Base-by-base conservation (phyloP, 1,140 invertebrate species). In the Phortica variegata region DNA sequence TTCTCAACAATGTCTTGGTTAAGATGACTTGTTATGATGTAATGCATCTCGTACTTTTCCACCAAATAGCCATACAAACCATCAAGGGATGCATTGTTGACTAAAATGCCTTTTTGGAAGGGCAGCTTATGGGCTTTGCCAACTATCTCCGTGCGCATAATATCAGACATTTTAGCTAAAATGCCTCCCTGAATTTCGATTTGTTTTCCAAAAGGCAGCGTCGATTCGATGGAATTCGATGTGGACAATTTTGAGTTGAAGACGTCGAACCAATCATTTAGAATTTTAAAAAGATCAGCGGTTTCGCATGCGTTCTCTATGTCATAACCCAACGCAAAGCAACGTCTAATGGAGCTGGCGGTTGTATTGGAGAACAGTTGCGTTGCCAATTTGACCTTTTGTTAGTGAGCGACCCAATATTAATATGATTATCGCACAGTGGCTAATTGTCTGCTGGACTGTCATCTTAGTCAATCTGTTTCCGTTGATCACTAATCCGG, bases 1-100 rank as follows among this genome's bases (percentile, higher is more conserved):
- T 44, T 23, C 37, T 44, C 48, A 4, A 50, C 10, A 1, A 39
- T 7, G 21, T 50, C 48, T 20, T 50, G 48, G n/a, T 43, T 39
- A 0, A 50, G 13, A 2, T 42, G 20, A 12, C 17, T 10, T 1
- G 48, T 44, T 18, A 44, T 1, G 15, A 50, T 34, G 18, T 45
- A 50, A 4, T 10, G 13, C 48, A 39, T 50, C 2, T 32, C 4
- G 29, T 10, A 44, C 12, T 31, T 31, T 44, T 38, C 23, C 13
- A 21, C 18, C 18, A 39, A 37, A 44, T 40, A 21, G 6, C 3
- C 3, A 8, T 41, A 20, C 3, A 41, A 15, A 12, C n/a, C 4
- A 3, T 21, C 9, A 13, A 41, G 18, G 3, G 39, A 20, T 12
- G 3, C 13, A 12, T 41, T 41, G 21, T 21, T 41, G 18, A 21